Base-by-base conservation (phyloP, 2,113 vertebrate species). In the Uria lomvia region DNA sequence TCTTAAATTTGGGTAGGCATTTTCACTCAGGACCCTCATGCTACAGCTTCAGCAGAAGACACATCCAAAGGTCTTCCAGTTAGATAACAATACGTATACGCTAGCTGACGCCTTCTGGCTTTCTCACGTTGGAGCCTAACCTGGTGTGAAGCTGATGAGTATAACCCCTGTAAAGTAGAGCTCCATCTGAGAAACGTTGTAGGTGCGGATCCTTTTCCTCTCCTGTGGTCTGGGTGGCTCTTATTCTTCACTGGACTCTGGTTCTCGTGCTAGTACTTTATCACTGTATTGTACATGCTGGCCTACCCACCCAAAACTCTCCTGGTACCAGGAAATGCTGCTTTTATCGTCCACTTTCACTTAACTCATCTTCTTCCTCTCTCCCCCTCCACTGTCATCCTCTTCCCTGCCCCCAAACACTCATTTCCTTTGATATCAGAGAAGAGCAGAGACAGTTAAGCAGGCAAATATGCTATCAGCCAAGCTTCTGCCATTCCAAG, bases 71-170 rank as follows among this genome's bases (percentile, higher is more conserved):
- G 7, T 60, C 38, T 79, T 67, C 49, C 26, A 82, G n/a, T 56
- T n/a, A 58, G 47, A 30, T 38, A 60, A 36, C 6, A 29, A 27
- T n/a, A 29, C 0, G 5, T 9, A 13, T 8, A 38, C 1, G 0
- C 13, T 21, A 55, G 22, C 30, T 76, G 24, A 76, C 38, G 42
- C n/a, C 30, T 75, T 77, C 82, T 63, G 80, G 11, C 13, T 91
- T 93, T 68, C 21, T 85, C 30, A 34, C 5, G 2, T 7, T 34
- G 53, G n/a, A 85, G 68, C 20, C 11, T 21, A 85, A 72, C 20
- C 9, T 21, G 15, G 6, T n/a, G 20, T 60, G 47, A 86, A 74
- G 40, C 30, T 53, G 55, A 56, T 23, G 18, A 92, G 13, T 13
- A 6, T 8, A 59, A 38, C 29, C 34, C 68, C 55, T 85, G 24